Conservation (phyloP, 2,113 vertebrate genomes). For the Sinocyclocheilus anshuiensis region DNA sequence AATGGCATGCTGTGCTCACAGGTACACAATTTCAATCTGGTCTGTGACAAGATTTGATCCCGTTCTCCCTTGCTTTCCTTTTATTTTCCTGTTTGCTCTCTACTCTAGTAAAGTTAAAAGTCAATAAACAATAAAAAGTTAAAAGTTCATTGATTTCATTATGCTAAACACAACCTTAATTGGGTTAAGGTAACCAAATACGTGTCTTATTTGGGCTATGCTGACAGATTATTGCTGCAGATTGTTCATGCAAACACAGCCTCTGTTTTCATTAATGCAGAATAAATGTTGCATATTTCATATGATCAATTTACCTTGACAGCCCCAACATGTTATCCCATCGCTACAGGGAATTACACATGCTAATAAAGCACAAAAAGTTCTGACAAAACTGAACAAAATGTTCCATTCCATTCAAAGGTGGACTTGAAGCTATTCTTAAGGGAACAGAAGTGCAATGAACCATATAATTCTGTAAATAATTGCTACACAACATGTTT, state of each 20-base stretch:
- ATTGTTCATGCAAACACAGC: not conserved
- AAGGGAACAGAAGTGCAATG: not conserved
- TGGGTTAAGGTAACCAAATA: not conserved
- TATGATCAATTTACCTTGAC: not conserved
- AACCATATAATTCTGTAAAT: not conserved
- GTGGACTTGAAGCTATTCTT: not conserved
- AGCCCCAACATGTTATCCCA: not conserved
- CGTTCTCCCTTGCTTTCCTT: not conserved
- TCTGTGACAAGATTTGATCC: not conserved
- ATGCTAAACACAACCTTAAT: not conserved
- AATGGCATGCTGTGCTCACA: no score
- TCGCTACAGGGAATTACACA: not conserved
- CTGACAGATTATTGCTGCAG: not conserved
- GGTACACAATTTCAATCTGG: not conserved
- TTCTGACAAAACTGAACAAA: not conserved
- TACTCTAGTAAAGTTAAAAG: not conserved
- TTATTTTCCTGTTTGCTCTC: no score
- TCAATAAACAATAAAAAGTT: no score
- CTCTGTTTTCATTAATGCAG: not conserved
- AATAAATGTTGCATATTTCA: not conserved
- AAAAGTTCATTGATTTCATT: not conserved
- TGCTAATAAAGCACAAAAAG: not conserved
- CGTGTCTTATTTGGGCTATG: not conserved
- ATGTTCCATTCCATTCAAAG: not conserved
- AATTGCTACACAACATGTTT: conserved; percentile 5